These are phyloP conservation scores for Nebria brevicollis DNA, from an alignment of 2,888 invertebrate species.

Conservation along the genomic window DNA sequence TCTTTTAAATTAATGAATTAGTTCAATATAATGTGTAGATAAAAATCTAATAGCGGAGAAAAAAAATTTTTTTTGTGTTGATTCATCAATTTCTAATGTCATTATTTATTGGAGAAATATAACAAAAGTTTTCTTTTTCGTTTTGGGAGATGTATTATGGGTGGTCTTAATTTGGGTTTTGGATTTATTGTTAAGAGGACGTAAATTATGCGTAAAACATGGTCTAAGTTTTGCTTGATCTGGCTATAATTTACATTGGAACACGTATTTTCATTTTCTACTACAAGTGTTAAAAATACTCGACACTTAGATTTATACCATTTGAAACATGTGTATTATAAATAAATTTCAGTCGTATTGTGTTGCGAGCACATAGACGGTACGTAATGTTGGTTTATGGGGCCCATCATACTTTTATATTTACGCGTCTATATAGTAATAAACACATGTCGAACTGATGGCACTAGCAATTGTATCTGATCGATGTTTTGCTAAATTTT, in stretches of 20 bases:
- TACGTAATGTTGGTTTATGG: neutral
- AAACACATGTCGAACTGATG: neutral
- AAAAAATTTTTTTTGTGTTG: neutral
- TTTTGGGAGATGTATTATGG: constrained; percentile 32
- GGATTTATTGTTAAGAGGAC: constrained; percentile 37
- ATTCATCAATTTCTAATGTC: neutral
- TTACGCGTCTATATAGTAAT: neutral
- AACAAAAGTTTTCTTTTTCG: constrained; percentile 31
- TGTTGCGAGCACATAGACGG: constrained; percentile 22
- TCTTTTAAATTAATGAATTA: constrained; percentile 18
- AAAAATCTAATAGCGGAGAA: neutral
- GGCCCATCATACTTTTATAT: neutral
- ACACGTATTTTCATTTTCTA: constrained; percentile 30
- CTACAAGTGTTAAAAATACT: constrained; percentile 39
- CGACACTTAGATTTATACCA: constrained; percentile 30
- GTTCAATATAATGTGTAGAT: neutral
- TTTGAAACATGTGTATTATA: constrained; percentile 41
- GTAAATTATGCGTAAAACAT: constrained; percentile 45
- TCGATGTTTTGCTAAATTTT: no score
- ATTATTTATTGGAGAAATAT: constrained; percentile 21
- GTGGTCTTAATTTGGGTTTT: constrained; percentile 42
- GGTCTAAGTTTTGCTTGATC: constrained; percentile 33
- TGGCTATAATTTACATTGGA: constrained; percentile 35
- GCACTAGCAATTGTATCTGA: neutral
- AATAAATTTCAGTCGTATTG: constrained; percentile 34